Base-by-base conservation (phyloP, 1,140 invertebrate genomes). In the Brachionus rotundiformis region DNA sequence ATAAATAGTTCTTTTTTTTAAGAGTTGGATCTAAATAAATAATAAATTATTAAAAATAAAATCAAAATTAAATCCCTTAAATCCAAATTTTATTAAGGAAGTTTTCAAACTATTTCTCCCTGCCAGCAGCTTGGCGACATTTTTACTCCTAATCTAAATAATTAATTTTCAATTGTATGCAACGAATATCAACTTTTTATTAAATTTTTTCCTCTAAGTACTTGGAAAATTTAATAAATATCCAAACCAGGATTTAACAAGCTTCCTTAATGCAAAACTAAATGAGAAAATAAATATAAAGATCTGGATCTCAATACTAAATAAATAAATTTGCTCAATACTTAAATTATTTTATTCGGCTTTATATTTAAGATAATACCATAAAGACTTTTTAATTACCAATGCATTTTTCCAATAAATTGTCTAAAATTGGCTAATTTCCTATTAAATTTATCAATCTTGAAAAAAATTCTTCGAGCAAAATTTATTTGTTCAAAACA, bases 221-320 rank as follows among this genome's bases (percentile, higher is more conserved):
- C 63, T 68, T 68, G 63, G 25, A 63, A 68, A 36, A 68, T 68
- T 36, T 68, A 33, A 36, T 68, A 68, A 68, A 33, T 68, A 33
- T 19, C 16, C 31, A n/a, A 36, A 16, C 31, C 33, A 19, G 63
- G 63, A 68, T 68, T 68, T 36, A 3, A 36, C 16, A 33, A 68
- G 63, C 61, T 31, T 63, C 61, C 61, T 36, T 8, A 36, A 68
- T 33, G 29, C 29, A 36, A 33, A 33, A 8, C 16, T 33, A 68
- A 33, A 33, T 68, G 63, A 33, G n/a, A 33, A 36, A 33, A 68
- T 68, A 29, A 29, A 29, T 63, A 63, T 63, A 29, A n/a, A 63
- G 61, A 27, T 29, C 61, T 63, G n/a, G 61, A 11, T 27, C 23
- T 27, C 19, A n/a, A 63, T 4, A 10, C 61, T 33, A 10, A 63